phyloP scores from a whole-genome alignment of 2,797 vertebrate genomes.

The Falco berigora region DNA sequence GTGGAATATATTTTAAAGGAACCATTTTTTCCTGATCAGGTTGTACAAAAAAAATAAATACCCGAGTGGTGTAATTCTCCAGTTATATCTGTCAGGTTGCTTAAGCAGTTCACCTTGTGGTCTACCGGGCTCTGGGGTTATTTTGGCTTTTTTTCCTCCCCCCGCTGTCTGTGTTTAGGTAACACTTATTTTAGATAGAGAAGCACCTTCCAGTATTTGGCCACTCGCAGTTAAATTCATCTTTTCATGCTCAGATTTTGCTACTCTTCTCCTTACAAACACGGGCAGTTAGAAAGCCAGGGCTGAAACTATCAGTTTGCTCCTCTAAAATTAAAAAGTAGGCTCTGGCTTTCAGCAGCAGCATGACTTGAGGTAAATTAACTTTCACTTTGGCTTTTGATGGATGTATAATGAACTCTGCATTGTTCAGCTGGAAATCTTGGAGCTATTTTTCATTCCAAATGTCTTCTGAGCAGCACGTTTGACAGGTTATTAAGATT shows the following conservation, averaged over 20 bases:
- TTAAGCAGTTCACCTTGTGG: neutral
- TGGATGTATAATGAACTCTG: constrained; percentile 27
- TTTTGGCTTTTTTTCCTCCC: neutral
- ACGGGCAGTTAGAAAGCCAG: neutral
- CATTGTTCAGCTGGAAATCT: constrained; percentile 50
- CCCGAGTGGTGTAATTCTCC: neutral
- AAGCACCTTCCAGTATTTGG: neutral
- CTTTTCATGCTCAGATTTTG: neutral
- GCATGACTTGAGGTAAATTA: constrained; percentile 33
- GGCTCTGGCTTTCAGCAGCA: constrained; percentile 1
- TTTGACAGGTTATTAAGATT: constrained; percentile 67
- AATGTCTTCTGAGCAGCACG: neutral
- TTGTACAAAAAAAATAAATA: neutral
- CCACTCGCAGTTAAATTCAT: neutral
- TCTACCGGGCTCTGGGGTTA: neutral
- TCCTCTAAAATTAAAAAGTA: neutral
- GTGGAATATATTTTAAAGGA: neutral
- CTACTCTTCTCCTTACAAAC: neutral
- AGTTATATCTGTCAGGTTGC: neutral
- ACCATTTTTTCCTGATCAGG: neutral
- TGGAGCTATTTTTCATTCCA: constrained; percentile 56
- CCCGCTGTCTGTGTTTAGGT: neutral
- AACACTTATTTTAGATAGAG: neutral
- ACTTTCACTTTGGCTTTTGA: constrained; percentile 53
- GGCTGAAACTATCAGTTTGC: neutral